Evolutionary conservation across 2,888 invertebrate genomes (phyloP).

Genomic region (Leptinotarsa haldemani): DNA sequence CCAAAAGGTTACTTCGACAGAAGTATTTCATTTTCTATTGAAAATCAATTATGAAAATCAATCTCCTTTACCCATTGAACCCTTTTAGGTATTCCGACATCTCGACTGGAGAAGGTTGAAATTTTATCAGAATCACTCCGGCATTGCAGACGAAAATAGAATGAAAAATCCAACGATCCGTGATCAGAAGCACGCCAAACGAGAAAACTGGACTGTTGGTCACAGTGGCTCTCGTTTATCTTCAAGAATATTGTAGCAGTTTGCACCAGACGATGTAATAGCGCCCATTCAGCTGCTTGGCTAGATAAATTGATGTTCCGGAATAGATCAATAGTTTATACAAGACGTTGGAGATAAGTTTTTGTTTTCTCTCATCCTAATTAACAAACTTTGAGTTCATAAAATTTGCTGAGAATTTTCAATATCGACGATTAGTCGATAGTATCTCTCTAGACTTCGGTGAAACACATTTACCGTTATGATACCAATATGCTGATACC

Average conservation of each 20-base stretch:
- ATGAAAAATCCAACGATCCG: conserved; percentile 39
- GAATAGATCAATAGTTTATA: conserved; percentile 36
- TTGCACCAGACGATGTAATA: conserved; percentile 46
- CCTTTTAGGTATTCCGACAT: conserved; percentile 22
- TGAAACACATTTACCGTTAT: too few species aligned
- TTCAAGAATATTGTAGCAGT: conserved; percentile 40
- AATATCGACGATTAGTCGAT: not conserved
- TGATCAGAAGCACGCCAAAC: conserved; percentile 35
- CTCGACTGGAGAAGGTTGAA: conserved; percentile 25
- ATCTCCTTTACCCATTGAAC: not conserved
- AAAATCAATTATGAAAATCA: not conserved
- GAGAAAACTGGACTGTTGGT: conserved; percentile 44
- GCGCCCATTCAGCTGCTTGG: conserved; percentile 42
- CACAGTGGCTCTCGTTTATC: conserved; percentile 44
- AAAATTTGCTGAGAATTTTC: not conserved
- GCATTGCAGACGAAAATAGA: conserved; percentile 34
- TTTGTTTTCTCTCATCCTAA: not conserved
- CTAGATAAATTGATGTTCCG: conserved; percentile 45
- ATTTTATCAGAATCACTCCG: conserved; percentile 32
- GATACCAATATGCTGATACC: too few species aligned
- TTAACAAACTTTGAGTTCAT: conserved; percentile 5
- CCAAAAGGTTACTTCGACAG: too few species aligned
- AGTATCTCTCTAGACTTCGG: not conserved
- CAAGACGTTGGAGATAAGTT: not conserved
- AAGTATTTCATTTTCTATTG: too few species aligned